These are phyloP conservation scores for Oxyura jamaicensis DNA, from an alignment of 2,113 vertebrate genomes.

Conservation along the genomic window DNA sequence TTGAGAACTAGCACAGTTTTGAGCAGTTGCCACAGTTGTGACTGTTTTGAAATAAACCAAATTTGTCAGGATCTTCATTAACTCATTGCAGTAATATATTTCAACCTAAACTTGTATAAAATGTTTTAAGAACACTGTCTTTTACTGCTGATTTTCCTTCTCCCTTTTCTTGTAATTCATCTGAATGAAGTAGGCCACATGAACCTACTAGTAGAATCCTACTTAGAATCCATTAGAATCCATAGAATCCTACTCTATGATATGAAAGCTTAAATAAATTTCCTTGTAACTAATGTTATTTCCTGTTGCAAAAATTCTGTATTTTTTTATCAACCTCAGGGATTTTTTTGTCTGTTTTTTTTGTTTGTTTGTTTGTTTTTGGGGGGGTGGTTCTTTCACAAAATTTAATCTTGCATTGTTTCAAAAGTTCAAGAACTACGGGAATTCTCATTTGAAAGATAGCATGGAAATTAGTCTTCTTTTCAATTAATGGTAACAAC, in stretches of 20 bases:
- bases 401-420: background rate
- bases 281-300: background rate
- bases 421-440: background rate
- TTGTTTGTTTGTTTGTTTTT: background rate
- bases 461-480: background rate
- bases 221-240: too few species aligned
- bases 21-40: background rate
- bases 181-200: background rate
- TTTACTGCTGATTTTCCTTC: background rate
- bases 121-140: background rate
- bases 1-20: background rate
- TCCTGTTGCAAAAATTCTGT: background rate
- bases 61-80: conserved; percentile 20
- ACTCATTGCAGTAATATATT: background rate
- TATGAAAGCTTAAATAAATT: background rate
- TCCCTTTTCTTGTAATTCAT: background rate
- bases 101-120: background rate
- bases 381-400: background rate
- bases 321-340: background rate
- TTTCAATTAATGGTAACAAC: background rate
- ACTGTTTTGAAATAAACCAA: conserved; percentile 18
- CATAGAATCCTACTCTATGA: background rate
- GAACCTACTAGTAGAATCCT: background rate
- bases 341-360: background rate
- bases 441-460: background rate